Base-by-base conservation (phyloP, 2,888 invertebrate species). In the Stegana nigrithorax region DNA sequence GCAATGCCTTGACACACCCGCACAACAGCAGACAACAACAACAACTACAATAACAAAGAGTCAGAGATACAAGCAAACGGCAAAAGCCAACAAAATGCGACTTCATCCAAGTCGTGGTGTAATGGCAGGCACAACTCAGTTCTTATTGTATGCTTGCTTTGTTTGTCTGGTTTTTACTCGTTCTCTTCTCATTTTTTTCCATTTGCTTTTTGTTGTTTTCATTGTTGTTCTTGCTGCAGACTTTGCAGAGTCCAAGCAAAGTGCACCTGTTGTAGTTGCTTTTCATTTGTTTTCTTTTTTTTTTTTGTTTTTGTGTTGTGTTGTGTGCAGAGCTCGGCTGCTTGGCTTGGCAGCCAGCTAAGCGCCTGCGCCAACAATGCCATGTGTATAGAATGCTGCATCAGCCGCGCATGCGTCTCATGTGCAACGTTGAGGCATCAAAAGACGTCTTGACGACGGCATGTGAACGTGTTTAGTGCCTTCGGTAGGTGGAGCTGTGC, bases 1-100 rank as follows among this genome's bases (percentile, higher is more conserved):
- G 50, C 50, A 50, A 79, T 80, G 81, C 79, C 75, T 77, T 70
- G 73, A 64, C 71, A 79, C 77, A 73, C 81, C 80, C 77, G 80
- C 77, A 65, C 59, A 62, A 56, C 42, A 47, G 23, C 39, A 39
- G 39, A n/a, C n/a, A n/a, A n/a, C n/a, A 39, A 39, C 39, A 53
- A 14, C n/a, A n/a, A 53, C 14, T 17, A 12, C 14, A 14, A 51
- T 14, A 51, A 51, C 3, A 26, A 27, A 5, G 26, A 26, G 17
- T 23, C 14, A n/a, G n/a, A n/a, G n/a, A n/a, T n/a, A n/a, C n/a
- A n/a, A 59, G 70, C 67, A 71, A 65, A 63, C 68, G 39, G 14
- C 25, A 32, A 29, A 14, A 32, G 53, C 51, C 26, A 19, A 51
- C 10, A 53, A n/a, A 12, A n/a, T 10, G 19, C 27, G 53, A 39